Evolutionary conservation across 2,113 vertebrate genomes (phyloP).

Genomic region (Callaeas wilsoni): DNA sequence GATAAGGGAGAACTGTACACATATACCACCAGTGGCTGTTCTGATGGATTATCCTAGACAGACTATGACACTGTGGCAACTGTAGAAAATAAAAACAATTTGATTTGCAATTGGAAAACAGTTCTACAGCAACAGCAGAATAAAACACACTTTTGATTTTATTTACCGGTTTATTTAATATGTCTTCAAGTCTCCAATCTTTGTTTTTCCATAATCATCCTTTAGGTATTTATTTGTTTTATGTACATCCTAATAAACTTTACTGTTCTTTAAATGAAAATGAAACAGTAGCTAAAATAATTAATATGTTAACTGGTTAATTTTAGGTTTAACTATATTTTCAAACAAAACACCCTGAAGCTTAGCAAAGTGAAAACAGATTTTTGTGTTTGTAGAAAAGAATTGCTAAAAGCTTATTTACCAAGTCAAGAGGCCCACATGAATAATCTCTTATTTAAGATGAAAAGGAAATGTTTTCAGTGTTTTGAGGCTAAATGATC

Average conservation of each 20-base stretch:
- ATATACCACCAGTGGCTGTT: constrained; percentile 44
- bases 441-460: not conserved
- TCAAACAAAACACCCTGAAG: not conserved
- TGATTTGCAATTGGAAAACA: constrained; percentile 12
- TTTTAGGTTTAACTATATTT: not conserved
- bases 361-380: not conserved
- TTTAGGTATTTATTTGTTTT: not conserved
- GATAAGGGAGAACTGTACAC: constrained; percentile 37
- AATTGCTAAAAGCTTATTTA: not conserved
- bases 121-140: constrained; percentile 35
- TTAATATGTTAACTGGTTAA: not conserved
- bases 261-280: not conserved
- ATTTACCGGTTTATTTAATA: not conserved
- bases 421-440: not conserved
- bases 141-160: constrained; percentile 17
- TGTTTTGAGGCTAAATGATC: not conserved
- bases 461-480: not conserved
- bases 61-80: constrained; percentile 69
- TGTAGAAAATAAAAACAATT: not conserved
- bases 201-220: not conserved
- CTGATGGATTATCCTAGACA: constrained; percentile 69
- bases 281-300: not conserved
- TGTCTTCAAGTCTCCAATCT: not conserved
- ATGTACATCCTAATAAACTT: not conserved
- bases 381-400: not conserved